Conservation (phyloP, 1,140 invertebrate genomes). For the Trigoniulus corallinus region DNA sequence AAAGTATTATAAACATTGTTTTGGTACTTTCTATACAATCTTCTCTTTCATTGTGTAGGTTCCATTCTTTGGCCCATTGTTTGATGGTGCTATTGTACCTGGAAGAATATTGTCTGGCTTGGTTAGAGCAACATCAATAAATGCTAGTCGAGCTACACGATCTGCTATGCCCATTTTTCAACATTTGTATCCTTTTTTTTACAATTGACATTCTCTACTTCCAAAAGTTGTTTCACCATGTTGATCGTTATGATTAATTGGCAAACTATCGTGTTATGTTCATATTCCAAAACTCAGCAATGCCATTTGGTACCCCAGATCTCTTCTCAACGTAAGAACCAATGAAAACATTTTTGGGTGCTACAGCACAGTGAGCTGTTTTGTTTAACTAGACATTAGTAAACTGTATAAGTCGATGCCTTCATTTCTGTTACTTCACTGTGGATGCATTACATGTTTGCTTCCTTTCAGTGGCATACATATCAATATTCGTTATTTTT, state of each 20-base stretch:
- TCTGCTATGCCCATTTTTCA: conserved; percentile 75
- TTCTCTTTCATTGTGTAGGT: too few species aligned
- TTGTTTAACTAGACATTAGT: too few species aligned
- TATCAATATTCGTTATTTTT: too few species aligned
- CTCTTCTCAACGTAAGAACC: not conserved
- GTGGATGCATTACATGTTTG: too few species aligned
- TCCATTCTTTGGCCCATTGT: conserved; percentile 88
- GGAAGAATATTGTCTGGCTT: conserved; percentile 66
- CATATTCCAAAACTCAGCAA: not conserved
- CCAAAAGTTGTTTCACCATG: not conserved
- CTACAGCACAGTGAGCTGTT: too few species aligned
- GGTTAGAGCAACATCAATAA: conserved; percentile 77
- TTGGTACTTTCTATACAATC: too few species aligned
- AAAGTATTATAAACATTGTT: conserved; percentile 4
- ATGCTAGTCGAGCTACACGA: conserved; percentile 78
- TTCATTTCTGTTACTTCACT: too few species aligned
- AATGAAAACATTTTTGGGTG: too few species aligned
- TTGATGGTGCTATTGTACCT: conserved; percentile 82
- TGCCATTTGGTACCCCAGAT: not conserved
- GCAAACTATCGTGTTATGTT: not conserved
- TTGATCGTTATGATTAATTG: not conserved
- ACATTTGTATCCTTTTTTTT: conserved; percentile 51
- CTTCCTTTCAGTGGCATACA: too few species aligned
- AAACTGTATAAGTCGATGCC: too few species aligned
- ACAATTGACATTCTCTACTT: not conserved